phyloP scores from a whole-genome alignment of 1,140 invertebrate genomes.

The Drosophila kanapiae region DNA sequence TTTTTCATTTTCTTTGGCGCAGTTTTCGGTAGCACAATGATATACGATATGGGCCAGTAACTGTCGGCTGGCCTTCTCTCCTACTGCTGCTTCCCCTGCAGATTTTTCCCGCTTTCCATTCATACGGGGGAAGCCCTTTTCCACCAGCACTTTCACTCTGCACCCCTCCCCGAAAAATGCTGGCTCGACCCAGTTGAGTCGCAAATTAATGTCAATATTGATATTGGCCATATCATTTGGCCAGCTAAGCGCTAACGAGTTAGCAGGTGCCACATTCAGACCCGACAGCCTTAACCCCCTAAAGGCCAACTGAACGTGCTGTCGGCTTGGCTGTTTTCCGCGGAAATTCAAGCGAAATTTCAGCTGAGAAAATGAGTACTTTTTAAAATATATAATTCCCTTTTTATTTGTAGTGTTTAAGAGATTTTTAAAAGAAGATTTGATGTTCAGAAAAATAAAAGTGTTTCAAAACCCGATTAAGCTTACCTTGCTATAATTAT shows the following conservation, averaged over 20 bases:
- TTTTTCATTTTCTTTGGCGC: conserved; percentile 59
- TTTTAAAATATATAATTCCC: neutral
- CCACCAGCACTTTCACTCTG: conserved; percentile 29
- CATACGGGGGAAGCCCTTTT: neutral
- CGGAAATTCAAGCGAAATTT: no score
- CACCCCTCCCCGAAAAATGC: neutral
- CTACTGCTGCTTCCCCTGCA: neutral
- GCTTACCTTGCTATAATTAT: no score
- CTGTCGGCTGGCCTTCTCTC: neutral
- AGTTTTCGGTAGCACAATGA: conserved; percentile 50
- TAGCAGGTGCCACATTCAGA: conserved; percentile 47
- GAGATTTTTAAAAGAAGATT: no score
- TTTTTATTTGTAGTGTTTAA: no score
- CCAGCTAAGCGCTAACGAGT: conserved; percentile 63
- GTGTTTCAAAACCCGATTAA: no score
- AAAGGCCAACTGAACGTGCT: neutral
- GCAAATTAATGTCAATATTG: conserved; percentile 77
- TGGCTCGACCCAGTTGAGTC: conserved; percentile 19
- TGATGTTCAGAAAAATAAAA: no score
- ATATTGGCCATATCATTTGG: conserved; percentile 67
- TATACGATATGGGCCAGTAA: conserved; percentile 68
- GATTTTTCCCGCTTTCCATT: neutral
- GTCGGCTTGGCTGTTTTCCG: neutral
- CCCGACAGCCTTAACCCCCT: conserved; percentile 10
- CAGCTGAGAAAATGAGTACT: neutral